phyloP scores from a whole-genome alignment of 2,797 vertebrate genomes.

The Muscicapa striata region DNA sequence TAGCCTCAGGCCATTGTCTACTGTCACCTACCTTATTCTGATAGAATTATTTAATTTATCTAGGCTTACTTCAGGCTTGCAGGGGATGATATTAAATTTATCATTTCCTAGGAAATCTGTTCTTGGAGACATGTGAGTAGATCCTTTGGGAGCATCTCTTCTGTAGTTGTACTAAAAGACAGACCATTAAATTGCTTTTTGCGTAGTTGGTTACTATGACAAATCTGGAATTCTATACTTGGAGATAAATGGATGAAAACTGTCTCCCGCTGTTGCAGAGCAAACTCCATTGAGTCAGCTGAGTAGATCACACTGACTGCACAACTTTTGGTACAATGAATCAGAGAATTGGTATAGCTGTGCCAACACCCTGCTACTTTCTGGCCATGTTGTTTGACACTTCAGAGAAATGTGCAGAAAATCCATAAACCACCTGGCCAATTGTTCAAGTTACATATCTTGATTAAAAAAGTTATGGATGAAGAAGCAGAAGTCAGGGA shows the following conservation, averaged over 20 bases:
- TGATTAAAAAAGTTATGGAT: slow-evolving; percentile 17
- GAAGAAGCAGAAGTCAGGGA: slow-evolving; percentile 26
- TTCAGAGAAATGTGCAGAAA: background rate
- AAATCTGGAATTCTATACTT: background rate
- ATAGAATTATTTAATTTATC: background rate
- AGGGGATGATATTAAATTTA: background rate
- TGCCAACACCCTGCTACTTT: background rate
- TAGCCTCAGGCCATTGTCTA: background rate
- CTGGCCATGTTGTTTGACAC: background rate
- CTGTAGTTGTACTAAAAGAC: background rate
- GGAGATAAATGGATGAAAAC: background rate
- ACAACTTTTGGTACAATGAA: background rate
- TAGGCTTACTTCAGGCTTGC: background rate
- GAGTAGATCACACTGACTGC: background rate
- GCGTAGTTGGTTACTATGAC: background rate
- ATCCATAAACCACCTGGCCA: background rate
- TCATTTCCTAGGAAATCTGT: background rate
- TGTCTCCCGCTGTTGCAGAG: background rate
- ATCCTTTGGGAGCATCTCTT: background rate
- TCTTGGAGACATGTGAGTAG: background rate
- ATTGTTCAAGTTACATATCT: slow-evolving; percentile 1
- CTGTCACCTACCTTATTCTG: background rate
- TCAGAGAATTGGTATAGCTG: background rate
- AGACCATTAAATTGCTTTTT: background rate
- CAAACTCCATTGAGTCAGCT: background rate